Evolutionary conservation across 1,140 invertebrate species (phyloP), one percentile per base, ranked within the genome.

Genomic region (Diabrotica virgifera): DNA sequence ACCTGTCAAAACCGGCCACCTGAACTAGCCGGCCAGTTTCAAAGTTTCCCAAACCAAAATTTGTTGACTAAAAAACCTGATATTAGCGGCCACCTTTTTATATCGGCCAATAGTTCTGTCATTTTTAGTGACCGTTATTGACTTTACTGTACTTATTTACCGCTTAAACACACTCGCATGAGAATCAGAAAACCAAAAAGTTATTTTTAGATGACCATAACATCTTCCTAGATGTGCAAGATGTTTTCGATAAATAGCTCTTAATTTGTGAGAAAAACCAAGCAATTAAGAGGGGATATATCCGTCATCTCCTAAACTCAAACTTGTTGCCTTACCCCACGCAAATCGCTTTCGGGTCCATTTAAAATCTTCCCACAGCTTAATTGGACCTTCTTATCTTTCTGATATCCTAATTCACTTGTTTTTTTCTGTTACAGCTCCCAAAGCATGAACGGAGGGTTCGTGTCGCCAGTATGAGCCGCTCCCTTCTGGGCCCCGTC

Each of bases 381-480:
- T 57, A 63, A 59, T 52, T 58, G 55, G 61, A 63, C 52, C 55
- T 54, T 40, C 60, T 68, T 64, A 68, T 68, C 63, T 59, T 57
- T 9, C 58, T 24, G 35, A 38, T 65, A 63, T 67, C 66, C 51
- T 67, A 63, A 64, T 63, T 65, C 36, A 61, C 40, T 68, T 72
- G 63, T 69, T 68, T 65, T 64, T 70, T 72, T 73, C 73, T 62
- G 40, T 83, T 84, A 5, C 79, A 86, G 85, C 66, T 83, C 85
- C 53, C 84, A 85, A 74, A 80, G 81, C 37, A 82, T 86, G 80
- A 81, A 81, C 71, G 85, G 83, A 69, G 85, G 85, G 40, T 86
- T 85, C 74, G 85, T 86, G 61, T 85, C 85, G 62, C 85, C 85
- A 35, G 85, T 87, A 69, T 87, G 84, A 82, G 71, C 76, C 66